Percentiles rank a stretch among this genome's conserved stretches.
Evolutionary conservation across 1,140 invertebrate species (phyloP).

Genomic region (Drosophila miranda): DNA sequence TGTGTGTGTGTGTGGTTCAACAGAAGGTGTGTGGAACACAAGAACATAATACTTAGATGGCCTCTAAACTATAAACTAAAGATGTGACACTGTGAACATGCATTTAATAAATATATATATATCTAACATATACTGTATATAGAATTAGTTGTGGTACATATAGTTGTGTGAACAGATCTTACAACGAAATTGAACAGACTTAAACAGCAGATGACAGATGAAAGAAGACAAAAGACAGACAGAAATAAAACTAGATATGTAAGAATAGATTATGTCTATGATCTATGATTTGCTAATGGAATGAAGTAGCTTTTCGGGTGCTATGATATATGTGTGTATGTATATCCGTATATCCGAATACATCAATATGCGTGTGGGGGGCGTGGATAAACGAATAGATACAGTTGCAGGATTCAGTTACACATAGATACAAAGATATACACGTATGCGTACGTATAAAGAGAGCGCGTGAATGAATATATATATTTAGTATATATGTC

Average conservation of each 20-base stretch:
- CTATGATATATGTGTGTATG: slow-evolving; percentile 38
- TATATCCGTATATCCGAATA: slow-evolving; percentile 15
- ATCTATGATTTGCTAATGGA: slow-evolving; percentile 66
- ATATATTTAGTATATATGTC: slow-evolving; percentile 15
- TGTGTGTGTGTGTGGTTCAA: slow-evolving; percentile 30
- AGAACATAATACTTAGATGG: slow-evolving; percentile 65
- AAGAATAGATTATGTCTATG: slow-evolving; percentile 13
- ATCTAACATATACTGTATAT: slow-evolving; percentile 1
- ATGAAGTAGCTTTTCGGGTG: slow-evolving; percentile 53
- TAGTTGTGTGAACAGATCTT: slow-evolving; percentile 1
- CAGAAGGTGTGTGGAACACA: slow-evolving; percentile 19
- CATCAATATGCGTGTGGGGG: slow-evolving; percentile 4
- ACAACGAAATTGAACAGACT: slow-evolving; percentile 29
- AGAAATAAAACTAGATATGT: slow-evolving; percentile 18
- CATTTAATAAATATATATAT: slow-evolving; percentile 6
- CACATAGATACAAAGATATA: slow-evolving; percentile 1
- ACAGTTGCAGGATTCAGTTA: slow-evolving; percentile 10
- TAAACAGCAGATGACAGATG: slow-evolving; percentile 10
- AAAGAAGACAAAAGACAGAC: slow-evolving; percentile 26
- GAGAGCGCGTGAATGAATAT: slow-evolving; percentile 15
- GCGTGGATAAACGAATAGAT: slow-evolving; percentile 37
- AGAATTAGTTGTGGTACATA: neutral
- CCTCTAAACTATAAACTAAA: slow-evolving; percentile 44
- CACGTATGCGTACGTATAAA: slow-evolving; percentile 3
- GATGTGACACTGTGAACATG: slow-evolving; percentile 23